A percentile compares a stretch with the other conserved stretches of the same genome.
Conservation (phyloP, 2,113 vertebrate species). For the Solea solea region DNA sequence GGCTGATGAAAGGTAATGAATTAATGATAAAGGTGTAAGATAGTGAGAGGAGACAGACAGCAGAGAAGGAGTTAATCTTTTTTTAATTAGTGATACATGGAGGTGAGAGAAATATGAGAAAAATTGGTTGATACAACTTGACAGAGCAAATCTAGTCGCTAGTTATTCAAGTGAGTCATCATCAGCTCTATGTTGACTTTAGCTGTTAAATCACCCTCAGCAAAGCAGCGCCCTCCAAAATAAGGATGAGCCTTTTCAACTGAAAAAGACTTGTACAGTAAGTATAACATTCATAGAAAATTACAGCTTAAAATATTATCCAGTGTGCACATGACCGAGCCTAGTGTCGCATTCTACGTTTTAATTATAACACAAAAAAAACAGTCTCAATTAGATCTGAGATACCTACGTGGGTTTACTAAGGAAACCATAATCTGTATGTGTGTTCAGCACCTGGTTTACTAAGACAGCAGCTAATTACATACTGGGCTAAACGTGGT, state of each 20-base stretch:
- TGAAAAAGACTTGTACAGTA: slow-evolving; percentile 24
- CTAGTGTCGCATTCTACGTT: slow-evolving; percentile 18
- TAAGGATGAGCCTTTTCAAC: slow-evolving; percentile 38
- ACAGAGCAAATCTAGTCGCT: slow-evolving; percentile 52
- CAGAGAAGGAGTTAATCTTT: slow-evolving; percentile 62
- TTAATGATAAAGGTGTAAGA: slow-evolving; percentile 66
- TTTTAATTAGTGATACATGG: slow-evolving; percentile 70
- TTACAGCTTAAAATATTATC: slow-evolving; percentile 39
- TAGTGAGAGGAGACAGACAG: slow-evolving; percentile 50
- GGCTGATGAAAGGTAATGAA: slow-evolving; percentile 62
- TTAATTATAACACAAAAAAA: slow-evolving; percentile 16
- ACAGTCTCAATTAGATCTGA: not conserved
- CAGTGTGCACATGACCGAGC: not conserved
- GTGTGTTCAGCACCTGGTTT: not conserved
- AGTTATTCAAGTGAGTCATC: slow-evolving; percentile 45
- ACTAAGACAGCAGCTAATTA: not conserved
- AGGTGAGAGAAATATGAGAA: slow-evolving; percentile 35
- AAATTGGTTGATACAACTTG: slow-evolving; percentile 42
- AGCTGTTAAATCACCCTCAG: slow-evolving; percentile 48
- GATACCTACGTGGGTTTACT: not conserved
- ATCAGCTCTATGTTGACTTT: slow-evolving; percentile 35
- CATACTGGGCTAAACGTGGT: not conserved
- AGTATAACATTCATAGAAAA: slow-evolving; percentile 27
- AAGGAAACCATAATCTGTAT: not conserved
- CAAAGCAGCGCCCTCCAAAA: slow-evolving; percentile 45